A percentile compares a stretch with the other conserved stretches of the same genome.
phyloP scores from a whole-genome alignment of 2,113 vertebrate species.

The Pristiophorus japonicus region DNA sequence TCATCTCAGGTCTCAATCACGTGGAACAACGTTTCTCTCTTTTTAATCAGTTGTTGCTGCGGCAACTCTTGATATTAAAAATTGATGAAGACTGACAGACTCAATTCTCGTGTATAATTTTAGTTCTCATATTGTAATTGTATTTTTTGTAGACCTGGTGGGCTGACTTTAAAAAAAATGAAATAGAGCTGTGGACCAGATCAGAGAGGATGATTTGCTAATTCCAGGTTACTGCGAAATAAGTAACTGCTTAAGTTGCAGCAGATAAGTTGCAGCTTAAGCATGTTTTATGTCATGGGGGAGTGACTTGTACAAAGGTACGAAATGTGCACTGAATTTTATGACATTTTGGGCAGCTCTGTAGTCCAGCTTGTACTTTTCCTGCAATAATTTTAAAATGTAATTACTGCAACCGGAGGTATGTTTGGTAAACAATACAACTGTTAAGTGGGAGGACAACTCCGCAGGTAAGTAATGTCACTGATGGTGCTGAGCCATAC shows the following conservation, averaged over 20 bases:
- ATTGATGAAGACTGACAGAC: slow-evolving; percentile 22
- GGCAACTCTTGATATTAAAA: slow-evolving; percentile 13
- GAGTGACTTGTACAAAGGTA: background rate
- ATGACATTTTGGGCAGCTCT: background rate
- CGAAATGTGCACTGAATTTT: background rate
- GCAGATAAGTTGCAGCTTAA: background rate
- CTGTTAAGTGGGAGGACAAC: background rate
- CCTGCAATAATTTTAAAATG: background rate
- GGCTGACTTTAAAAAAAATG: background rate
- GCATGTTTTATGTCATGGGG: background rate
- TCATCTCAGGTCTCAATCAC: background rate
- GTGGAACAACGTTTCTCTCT: background rate
- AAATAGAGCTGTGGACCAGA: background rate
- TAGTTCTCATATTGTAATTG: background rate
- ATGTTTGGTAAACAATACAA: background rate
- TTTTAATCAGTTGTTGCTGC: slow-evolving; percentile 25
- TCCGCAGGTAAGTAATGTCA: background rate
- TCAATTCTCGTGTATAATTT: background rate
- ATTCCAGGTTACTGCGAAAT: no score
- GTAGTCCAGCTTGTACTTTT: background rate
- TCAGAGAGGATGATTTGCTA: background rate
- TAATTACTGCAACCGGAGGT: background rate
- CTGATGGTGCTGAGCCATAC: background rate
- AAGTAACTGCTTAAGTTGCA: no score
- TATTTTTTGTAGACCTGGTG: background rate